Conservation (phyloP, 1,140 invertebrate species). For the Ceratina japonica region DNA sequence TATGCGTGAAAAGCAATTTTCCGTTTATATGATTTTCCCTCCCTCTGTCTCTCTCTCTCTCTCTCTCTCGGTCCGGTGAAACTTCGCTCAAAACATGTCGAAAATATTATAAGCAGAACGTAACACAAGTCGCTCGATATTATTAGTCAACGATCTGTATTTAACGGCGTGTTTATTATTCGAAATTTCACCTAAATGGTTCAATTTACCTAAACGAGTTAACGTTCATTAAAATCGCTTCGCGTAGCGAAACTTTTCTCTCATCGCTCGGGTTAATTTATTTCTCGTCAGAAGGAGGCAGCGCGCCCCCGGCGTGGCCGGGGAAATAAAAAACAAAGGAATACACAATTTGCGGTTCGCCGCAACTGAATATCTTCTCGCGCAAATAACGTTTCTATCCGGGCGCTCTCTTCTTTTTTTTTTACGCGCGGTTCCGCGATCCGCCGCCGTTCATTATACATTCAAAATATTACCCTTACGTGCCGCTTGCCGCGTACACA, state of each 20-base stretch:
- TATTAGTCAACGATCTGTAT: not conserved
- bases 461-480: constrained; percentile 72
- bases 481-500: constrained; percentile 49
- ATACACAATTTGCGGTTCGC: constrained; percentile 13
- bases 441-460: constrained; percentile 67
- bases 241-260: not conserved
- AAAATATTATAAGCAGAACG: not conserved
- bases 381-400: constrained; percentile 15
- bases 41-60: too few relatives aligned
- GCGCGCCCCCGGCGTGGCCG: not conserved
- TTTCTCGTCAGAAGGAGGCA: not conserved
- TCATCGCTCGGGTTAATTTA: constrained; percentile 8
- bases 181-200: constrained; percentile 1
- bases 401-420: too few relatives aligned
- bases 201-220: constrained; percentile 3
- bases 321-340: constrained; percentile 32
- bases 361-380: constrained; percentile 38
- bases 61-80: too few relatives aligned
- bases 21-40: constrained; percentile 3
- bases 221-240: constrained; percentile 6
- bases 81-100: not conserved
- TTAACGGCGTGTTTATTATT: constrained; percentile 1
- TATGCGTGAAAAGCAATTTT: constrained; percentile 25
- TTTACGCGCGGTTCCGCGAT: constrained; percentile 24
- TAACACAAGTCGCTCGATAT: not conserved